These are phyloP conservation scores for Trichopria drosophilae DNA, from an alignment of 2,888 invertebrate species.

Conservation along the genomic window DNA sequence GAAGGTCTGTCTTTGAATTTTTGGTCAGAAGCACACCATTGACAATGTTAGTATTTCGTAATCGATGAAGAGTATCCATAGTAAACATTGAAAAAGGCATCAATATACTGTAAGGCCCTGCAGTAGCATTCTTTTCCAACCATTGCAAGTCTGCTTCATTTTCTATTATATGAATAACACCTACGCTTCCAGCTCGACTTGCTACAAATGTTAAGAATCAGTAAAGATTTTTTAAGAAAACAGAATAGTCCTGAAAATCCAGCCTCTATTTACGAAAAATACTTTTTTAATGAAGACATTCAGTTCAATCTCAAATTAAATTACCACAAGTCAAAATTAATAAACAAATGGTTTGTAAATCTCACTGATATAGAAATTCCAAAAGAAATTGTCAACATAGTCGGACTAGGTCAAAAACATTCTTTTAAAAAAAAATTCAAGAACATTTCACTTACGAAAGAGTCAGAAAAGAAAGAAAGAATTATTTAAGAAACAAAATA, in stretches of 20 bases:
- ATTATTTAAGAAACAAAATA: neutral
- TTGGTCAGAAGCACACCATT: conserved; percentile 70
- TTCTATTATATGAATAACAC: conserved; percentile 77
- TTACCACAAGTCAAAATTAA: no score
- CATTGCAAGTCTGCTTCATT: conserved; percentile 71
- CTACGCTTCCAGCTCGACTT: conserved; percentile 76
- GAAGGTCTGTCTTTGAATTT: conserved; percentile 54
- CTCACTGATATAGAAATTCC: no score
- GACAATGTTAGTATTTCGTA: conserved; percentile 62
- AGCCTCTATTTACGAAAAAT: no score
- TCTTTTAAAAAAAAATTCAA: no score
- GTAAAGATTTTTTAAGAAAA: no score
- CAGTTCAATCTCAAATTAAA: no score
- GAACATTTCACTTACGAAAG: no score
- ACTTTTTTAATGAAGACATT: no score
- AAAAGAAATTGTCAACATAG: no score
- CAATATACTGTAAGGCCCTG: conserved; percentile 76
- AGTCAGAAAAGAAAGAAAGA: neutral
- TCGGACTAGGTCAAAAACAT: no score
- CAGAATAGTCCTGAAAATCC: conserved; percentile 5
- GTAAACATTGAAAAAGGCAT: conserved; percentile 69
- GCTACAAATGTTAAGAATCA: conserved; percentile 69
- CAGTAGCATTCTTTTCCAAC: conserved; percentile 71
- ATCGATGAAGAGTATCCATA: conserved; percentile 60
- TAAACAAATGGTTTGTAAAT: no score